Conservation (phyloP, 2,797 vertebrate genomes). For the Ibycter americanus region DNA sequence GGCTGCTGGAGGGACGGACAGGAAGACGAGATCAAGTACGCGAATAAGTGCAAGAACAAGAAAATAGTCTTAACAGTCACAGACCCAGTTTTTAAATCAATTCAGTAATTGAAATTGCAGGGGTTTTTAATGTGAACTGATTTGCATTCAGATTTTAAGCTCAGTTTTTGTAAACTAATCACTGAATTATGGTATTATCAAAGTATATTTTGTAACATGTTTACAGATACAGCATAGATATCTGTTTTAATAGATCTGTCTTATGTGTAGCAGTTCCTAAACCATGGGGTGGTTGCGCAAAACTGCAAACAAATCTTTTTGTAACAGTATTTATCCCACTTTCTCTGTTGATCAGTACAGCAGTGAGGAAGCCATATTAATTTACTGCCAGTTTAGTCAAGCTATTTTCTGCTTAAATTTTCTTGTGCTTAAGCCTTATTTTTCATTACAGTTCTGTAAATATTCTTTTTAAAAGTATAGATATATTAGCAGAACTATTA, state of each 20-base stretch:
- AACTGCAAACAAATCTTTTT: neutral
- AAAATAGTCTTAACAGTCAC: neutral
- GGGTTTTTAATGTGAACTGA: neutral
- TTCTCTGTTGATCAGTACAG: neutral
- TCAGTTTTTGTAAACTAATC: neutral
- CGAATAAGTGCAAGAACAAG: conserved; percentile 32
- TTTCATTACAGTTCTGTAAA: conserved; percentile 37
- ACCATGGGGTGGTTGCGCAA: neutral
- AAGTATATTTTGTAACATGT: neutral
- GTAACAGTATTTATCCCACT: neutral
- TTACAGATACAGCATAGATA: neutral
- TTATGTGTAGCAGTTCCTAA: neutral
- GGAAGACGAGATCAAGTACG: conserved; percentile 50
- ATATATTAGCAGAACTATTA: neutral
- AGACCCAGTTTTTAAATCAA: neutral
- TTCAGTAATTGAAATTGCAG: neutral
- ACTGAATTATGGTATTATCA: neutral
- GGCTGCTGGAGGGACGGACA: neutral
- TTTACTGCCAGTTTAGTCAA: neutral
- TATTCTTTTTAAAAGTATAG: neutral
- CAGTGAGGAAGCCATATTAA: neutral
- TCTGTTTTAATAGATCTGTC: neutral
- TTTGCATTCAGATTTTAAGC: neutral
- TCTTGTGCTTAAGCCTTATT: neutral
- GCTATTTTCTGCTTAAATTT: neutral